phyloP scores from a whole-genome alignment of 2,797 vertebrate species.

The Calcarius lapponicus region DNA sequence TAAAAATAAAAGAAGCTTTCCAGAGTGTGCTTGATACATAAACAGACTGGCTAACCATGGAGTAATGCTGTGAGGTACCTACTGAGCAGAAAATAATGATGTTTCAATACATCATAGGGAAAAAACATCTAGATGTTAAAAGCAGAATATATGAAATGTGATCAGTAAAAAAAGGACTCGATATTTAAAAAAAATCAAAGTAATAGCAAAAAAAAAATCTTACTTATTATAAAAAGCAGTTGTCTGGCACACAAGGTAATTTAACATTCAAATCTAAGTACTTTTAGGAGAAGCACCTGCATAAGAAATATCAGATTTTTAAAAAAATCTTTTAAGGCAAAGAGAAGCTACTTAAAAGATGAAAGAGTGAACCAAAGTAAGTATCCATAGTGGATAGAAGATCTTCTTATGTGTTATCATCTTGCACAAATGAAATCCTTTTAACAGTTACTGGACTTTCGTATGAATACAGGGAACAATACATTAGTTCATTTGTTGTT shows the following conservation, averaged over 20 bases:
- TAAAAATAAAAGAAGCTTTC: neutral
- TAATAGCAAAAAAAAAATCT: neutral
- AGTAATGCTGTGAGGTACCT: neutral
- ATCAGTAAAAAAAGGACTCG: neutral
- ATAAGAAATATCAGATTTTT: neutral
- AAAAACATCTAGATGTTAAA: conserved; percentile 7
- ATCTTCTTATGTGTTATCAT: neutral
- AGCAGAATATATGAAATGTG: neutral
- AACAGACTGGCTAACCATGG: neutral
- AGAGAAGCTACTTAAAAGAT: conserved; percentile 35
- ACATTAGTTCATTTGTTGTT: neutral
- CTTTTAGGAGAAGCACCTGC: neutral
- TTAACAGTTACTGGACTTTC: neutral
- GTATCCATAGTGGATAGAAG: neutral
- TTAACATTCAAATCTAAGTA: conserved; percentile 14
- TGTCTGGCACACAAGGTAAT: neutral
- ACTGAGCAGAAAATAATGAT: conserved; percentile 10
- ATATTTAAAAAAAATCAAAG: neutral
- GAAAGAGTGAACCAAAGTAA: conserved; percentile 6
- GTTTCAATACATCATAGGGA: neutral
- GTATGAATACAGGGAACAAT: neutral
- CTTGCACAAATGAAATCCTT: neutral
- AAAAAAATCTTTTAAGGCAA: neutral
- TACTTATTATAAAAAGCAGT: neutral
- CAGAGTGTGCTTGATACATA: neutral